A percentile compares a stretch with the other conserved stretches of the same genome.
These are phyloP conservation scores for Magallana angulata DNA, from an alignment of 1,140 invertebrate species.

Conservation along the genomic window DNA sequence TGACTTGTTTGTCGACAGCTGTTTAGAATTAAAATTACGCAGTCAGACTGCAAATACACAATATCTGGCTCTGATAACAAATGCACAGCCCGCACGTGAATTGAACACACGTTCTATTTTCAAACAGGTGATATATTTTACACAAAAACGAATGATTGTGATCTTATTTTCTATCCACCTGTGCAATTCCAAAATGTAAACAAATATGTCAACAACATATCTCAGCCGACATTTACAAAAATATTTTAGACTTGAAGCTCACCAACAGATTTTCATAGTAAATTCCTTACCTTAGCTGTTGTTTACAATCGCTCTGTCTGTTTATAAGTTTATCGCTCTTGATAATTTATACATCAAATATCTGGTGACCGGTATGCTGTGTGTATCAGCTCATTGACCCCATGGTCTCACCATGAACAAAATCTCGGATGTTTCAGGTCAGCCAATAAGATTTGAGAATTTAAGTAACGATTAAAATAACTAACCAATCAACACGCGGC, in stretches of 20 bases:
- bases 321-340: background rate
- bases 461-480: slow-evolving; percentile 38
- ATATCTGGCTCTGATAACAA: too few species aligned
- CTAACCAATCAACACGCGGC: slow-evolving; percentile 16
- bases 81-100: too few species aligned
- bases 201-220: background rate
- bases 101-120: too few species aligned
- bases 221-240: background rate
- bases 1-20: too few species aligned
- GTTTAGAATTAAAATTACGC: too few species aligned
- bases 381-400: background rate
- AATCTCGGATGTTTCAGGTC: slow-evolving; percentile 1
- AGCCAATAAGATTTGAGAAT: slow-evolving; percentile 4
- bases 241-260: background rate
- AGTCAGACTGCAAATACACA: too few species aligned
- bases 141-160: too few species aligned
- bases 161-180: too few species aligned
- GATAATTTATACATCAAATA: background rate
- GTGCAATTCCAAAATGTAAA: background rate
- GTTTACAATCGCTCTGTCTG: background rate
- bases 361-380: background rate
- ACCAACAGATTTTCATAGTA: background rate
- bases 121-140: too few species aligned
- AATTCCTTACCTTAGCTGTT: background rate
- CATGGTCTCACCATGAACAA: slow-evolving; percentile 10